phyloP scores from a whole-genome alignment of 2,113 vertebrate species.

The Elephantulus edwardii region DNA sequence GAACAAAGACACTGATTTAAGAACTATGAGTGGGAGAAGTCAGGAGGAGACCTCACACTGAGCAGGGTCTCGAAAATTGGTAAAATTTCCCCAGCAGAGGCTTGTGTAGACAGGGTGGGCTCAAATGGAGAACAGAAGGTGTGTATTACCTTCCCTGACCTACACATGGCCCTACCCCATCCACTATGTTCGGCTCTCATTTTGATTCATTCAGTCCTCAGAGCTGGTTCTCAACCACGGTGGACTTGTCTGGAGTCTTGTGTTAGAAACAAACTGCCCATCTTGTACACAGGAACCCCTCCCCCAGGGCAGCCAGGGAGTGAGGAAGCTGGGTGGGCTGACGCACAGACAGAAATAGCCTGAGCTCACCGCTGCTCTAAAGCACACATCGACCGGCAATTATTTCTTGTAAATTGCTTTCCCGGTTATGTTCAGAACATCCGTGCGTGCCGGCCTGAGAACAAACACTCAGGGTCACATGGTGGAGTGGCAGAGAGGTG shows the following conservation, averaged over 20 bases:
- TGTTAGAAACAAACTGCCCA: constrained; percentile 29
- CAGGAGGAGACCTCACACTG: constrained; percentile 43
- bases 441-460: constrained; percentile 29
- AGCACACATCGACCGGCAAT: constrained; percentile 70
- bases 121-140: neutral
- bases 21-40: neutral
- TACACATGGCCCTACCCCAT: neutral
- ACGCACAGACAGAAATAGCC: constrained; percentile 56
- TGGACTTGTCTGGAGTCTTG: neutral
- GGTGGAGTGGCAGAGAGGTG: neutral
- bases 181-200: neutral
- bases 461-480: constrained; percentile 23
- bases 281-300: neutral
- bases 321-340: constrained; percentile 46
- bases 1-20: constrained; percentile 55
- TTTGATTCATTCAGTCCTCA: constrained; percentile 4
- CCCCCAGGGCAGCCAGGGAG: neutral
- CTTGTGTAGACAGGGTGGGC: neutral
- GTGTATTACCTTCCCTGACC: neutral
- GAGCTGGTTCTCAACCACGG: neutral
- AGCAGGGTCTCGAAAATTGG: neutral
- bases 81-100: neutral
- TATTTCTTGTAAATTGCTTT: constrained; percentile 77
- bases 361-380: constrained; percentile 29
- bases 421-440: constrained; percentile 58